phyloP scores from a whole-genome alignment of 2,797 vertebrate genomes.

The Propithecus deckenii region DNA sequence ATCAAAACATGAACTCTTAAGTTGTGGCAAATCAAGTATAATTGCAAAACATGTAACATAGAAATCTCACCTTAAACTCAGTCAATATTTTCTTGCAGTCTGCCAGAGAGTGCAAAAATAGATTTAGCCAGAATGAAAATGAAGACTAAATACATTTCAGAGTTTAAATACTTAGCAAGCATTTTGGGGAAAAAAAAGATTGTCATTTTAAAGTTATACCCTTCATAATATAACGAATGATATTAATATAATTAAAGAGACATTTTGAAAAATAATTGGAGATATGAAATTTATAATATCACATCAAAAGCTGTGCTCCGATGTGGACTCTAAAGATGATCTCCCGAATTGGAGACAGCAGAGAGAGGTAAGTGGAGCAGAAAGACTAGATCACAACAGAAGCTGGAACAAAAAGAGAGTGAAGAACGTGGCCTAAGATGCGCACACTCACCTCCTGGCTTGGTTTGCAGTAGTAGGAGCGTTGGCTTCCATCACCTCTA shows the following conservation, averaged over 20 bases:
- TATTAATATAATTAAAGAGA: not conserved
- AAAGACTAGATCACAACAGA: not conserved
- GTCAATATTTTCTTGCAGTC: slow-evolving; percentile 29
- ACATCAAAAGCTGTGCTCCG: not conserved
- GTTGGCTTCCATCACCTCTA: not conserved
- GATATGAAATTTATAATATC: not conserved
- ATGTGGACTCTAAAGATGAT: too few relatives aligned
- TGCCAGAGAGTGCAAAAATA: slow-evolving; percentile 11
- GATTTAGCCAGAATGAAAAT: not conserved
- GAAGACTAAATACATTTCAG: not conserved
- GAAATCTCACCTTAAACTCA: not conserved
- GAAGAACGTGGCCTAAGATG: not conserved
- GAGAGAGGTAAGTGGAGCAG: not conserved
- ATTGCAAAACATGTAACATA: not conserved
- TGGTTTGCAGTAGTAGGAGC: not conserved
- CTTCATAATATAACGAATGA: not conserved
- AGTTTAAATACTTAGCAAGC: slow-evolving; percentile 28
- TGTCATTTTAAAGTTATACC: slow-evolving; percentile 6
- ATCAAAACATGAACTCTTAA: slow-evolving; percentile 29
- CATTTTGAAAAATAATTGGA: not conserved
- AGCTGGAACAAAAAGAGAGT: not conserved
- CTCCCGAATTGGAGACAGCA: not conserved
- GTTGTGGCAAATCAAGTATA: not conserved
- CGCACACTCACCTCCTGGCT: not conserved
- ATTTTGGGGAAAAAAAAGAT: not conserved